These are phyloP conservation scores for Mastigias papua DNA, from an alignment of 30 jellyfish, hydroid and myxozoan genomes.

Conservation along the genomic window DNA sequence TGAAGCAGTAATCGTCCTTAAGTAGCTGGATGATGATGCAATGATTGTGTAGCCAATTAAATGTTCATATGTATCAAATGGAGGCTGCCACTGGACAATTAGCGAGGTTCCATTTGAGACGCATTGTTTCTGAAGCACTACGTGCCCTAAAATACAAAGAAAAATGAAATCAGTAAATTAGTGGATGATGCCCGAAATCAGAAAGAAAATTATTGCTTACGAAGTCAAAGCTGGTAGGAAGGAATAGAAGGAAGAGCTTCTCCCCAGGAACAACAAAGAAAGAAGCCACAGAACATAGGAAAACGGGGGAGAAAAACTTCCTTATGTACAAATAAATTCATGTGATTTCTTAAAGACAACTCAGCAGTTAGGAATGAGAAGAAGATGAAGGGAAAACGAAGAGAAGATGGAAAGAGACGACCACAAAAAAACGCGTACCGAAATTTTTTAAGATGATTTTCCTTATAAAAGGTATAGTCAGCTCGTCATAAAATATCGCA, in stretches of 20 bases:
- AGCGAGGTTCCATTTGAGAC: slow-evolving; percentile 2
- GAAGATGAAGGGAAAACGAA: neutral
- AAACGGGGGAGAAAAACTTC: no score
- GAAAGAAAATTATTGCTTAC: no score
- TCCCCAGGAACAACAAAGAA: no score
- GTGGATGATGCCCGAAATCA: neutral
- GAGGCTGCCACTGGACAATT: slow-evolving; percentile 6
- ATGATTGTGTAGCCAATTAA: neutral
- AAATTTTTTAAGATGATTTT: slow-evolving; percentile 34
- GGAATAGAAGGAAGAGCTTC: no score
- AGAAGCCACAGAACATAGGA: no score
- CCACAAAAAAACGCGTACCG: no score
- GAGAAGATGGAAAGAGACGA: no score
- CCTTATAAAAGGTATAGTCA: neutral
- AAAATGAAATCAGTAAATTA: neutral
- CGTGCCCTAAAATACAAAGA: neutral
- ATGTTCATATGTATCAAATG: slow-evolving; percentile 22
- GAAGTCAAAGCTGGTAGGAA: no score
- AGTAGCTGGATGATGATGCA: neutral
- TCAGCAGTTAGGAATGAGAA: no score
- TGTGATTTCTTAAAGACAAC: no score
- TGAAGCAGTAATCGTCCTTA: neutral
- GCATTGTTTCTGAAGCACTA: neutral
- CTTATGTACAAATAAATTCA: no score
- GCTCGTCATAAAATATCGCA: slow-evolving; percentile 29